Conservation (phyloP, 2,113 vertebrate species). For the Isurus oxyrinchus region DNA sequence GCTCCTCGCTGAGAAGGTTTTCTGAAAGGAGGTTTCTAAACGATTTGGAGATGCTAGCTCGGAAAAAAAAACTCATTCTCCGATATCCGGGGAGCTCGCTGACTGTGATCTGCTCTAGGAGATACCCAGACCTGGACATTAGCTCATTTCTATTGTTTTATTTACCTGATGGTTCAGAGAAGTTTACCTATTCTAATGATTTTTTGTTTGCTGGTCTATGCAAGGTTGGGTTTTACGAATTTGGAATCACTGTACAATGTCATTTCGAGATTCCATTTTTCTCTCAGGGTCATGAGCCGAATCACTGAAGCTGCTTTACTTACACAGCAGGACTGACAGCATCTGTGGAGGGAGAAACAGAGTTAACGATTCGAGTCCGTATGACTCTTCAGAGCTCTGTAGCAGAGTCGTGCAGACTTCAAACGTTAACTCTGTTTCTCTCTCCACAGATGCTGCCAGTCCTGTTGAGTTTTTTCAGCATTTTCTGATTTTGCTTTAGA, state of each 20-base stretch:
- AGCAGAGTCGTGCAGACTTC: too few species aligned
- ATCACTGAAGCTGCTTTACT: background rate
- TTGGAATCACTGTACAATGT: background rate
- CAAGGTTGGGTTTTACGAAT: background rate
- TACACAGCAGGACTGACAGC: too few species aligned
- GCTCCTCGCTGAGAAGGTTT: background rate
- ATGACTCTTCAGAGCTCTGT: too few species aligned
- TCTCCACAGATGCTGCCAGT: too few species aligned
- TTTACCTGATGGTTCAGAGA: background rate
- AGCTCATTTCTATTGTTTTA: background rate
- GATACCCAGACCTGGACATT: background rate
- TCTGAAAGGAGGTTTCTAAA: background rate
- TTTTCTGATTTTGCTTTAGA: too few species aligned
- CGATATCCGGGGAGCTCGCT: background rate
- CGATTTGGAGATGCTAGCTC: too few species aligned
- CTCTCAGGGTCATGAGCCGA: background rate
- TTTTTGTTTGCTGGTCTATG: background rate
- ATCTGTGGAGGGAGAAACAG: too few species aligned
- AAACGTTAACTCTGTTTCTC: too few species aligned
- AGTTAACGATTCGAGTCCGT: too few species aligned
- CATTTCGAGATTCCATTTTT: background rate
- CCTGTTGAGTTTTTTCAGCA: too few species aligned
- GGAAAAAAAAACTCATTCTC: background rate
- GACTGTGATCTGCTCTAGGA: background rate
- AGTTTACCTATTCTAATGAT: too few species aligned